These are phyloP conservation scores for Hydractinia symbiolongicarpus DNA, from an alignment of 30 jellyfish, hydroid and myxozoan genomes.

Conservation along the genomic window DNA sequence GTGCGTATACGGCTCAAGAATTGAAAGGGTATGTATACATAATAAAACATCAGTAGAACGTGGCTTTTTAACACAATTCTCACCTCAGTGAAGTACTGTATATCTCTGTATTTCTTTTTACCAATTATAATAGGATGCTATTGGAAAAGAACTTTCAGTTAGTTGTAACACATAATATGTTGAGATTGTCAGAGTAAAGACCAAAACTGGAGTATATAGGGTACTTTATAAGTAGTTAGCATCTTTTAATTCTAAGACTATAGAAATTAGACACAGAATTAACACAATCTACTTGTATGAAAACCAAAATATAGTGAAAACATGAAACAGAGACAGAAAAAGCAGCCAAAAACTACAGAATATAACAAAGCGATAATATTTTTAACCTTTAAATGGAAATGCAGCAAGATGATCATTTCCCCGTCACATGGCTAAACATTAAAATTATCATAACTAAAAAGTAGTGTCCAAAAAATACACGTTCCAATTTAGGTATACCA, in stretches of 20 bases:
- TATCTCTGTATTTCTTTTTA: conserved; percentile 92
- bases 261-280: too few relatives aligned
- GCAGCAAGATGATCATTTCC: conserved; percentile 93
- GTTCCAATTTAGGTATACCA: too few relatives aligned
- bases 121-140: conserved; percentile 95
- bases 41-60: neutral
- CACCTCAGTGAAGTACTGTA: conserved; percentile 95
- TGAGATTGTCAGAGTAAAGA: neutral
- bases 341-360: neutral
- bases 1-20: too few relatives aligned
- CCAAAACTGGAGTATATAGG: neutral
- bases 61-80: neutral
- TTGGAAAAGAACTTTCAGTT: neutral
- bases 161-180: neutral
- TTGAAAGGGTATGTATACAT: too few relatives aligned
- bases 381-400: conserved; percentile 88
- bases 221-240: neutral
- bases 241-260: too few relatives aligned
- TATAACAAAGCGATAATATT: neutral
- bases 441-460: neutral
- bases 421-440: conserved; percentile 96
- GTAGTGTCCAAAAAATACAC: too few relatives aligned
- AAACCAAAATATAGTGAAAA: too few relatives aligned
- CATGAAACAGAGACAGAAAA: too few relatives aligned
- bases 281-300: too few relatives aligned